Evolutionary conservation across 92 coral and sea anemone species (phyloP).

Genomic region (Nematostella vectensis): DNA sequence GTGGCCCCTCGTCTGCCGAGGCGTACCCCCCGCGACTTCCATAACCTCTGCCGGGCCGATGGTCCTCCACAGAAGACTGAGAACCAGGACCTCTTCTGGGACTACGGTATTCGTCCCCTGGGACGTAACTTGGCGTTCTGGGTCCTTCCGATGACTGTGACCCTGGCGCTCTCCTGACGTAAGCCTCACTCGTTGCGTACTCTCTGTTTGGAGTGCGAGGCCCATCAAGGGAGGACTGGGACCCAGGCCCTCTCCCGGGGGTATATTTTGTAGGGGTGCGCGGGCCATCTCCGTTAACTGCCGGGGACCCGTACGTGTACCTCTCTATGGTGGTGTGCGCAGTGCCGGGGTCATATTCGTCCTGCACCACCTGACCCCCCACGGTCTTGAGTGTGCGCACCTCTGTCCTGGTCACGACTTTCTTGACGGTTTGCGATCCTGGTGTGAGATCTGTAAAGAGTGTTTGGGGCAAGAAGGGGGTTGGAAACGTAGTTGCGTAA

Average conservation of each 20-base stretch:
- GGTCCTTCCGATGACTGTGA: slow-evolving; percentile 19
- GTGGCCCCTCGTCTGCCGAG: slow-evolving; percentile 68
- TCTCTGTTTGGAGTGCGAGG: slow-evolving; percentile 29
- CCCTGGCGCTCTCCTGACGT: slow-evolving; percentile 14
- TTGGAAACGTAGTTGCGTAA: too few relatives aligned
- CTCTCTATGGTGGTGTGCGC: slow-evolving; percentile 53
- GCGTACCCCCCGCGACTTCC: slow-evolving; percentile 63
- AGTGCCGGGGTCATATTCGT: slow-evolving; percentile 60
- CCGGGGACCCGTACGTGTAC: slow-evolving; percentile 27
- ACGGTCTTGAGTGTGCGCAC: slow-evolving; percentile 59
- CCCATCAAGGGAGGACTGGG: slow-evolving; percentile 47
- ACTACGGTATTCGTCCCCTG: slow-evolving; percentile 53
- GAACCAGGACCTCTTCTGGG: slow-evolving; percentile 59
- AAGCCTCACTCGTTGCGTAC: background rate
- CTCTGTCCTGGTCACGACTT: slow-evolving; percentile 78
- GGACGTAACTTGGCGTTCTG: slow-evolving; percentile 31
- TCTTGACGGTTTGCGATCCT: slow-evolving; percentile 68
- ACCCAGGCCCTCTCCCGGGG: slow-evolving; percentile 56
- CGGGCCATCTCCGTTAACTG: slow-evolving; percentile 38
- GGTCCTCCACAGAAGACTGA: slow-evolving; percentile 57
- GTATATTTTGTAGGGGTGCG: slow-evolving; percentile 42
- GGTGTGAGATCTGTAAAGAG: slow-evolving; percentile 60
- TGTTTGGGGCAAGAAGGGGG: too few relatives aligned
- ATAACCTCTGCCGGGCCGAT: slow-evolving; percentile 47
- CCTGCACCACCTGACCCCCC: slow-evolving; percentile 79